Conservation (phyloP, 2,113 vertebrate genomes). For the Tragelaphus buxtoni region DNA sequence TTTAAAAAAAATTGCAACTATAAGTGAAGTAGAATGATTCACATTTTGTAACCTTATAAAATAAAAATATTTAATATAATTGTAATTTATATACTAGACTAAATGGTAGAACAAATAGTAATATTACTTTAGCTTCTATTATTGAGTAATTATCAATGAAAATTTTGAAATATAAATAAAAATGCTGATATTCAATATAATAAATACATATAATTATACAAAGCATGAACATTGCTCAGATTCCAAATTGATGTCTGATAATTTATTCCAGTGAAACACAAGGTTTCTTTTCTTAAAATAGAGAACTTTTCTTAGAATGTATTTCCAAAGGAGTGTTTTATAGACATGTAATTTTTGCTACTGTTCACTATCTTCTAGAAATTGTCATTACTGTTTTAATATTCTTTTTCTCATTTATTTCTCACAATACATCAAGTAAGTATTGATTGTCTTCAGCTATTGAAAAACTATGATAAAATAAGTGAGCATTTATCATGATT, state of each 20-base stretch:
- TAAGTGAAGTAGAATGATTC: too few species aligned
- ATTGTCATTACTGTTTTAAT: neutral
- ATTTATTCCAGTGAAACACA: constrained; percentile 41
- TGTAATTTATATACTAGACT: too few species aligned
- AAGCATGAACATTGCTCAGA: too few species aligned
- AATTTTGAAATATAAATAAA: too few species aligned
- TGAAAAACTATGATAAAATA: neutral
- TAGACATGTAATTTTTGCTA: constrained; percentile 36
- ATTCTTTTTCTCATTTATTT: neutral
- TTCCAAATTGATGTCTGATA: constrained; percentile 33
- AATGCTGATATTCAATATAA: too few species aligned
- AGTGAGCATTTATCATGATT: neutral
- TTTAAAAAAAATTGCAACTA: too few species aligned
- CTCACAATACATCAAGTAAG: neutral
- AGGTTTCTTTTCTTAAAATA: constrained; percentile 63
- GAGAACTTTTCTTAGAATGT: constrained; percentile 52
- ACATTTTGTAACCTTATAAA: too few species aligned
- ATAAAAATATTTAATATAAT: too few species aligned
- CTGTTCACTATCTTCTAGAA: neutral
- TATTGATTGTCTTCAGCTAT: neutral
- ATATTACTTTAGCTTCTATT: too few species aligned
- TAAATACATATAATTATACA: too few species aligned
- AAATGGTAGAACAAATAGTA: too few species aligned
- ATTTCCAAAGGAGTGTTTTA: constrained; percentile 51
- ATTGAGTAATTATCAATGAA: too few species aligned